Conservation (phyloP, 2,797 vertebrate genomes). For the Moxostoma hubbsi region DNA sequence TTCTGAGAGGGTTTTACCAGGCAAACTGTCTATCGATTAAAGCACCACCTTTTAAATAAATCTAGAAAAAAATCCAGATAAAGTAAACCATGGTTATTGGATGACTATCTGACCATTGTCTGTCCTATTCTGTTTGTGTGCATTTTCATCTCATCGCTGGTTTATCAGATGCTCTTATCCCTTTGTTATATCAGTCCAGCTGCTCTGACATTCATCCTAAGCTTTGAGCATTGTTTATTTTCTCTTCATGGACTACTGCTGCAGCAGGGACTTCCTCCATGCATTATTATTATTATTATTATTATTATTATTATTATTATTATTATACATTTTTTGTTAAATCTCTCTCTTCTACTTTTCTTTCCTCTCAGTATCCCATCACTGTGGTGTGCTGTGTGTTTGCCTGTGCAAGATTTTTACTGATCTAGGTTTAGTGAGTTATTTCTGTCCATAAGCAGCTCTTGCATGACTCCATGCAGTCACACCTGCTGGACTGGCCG, state of each 20-base stretch:
- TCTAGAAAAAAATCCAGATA: too few species aligned
- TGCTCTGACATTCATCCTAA: background rate
- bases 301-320: background rate
- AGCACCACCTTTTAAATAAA: too few species aligned
- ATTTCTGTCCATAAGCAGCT: conserved; percentile 12
- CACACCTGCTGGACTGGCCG: conserved; percentile 10
- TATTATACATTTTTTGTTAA: background rate
- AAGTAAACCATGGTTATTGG: too few species aligned
- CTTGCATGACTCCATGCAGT: conserved; percentile 27
- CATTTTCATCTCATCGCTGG: background rate
- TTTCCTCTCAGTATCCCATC: background rate
- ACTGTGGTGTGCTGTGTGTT: background rate
- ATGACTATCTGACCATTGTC: too few species aligned
- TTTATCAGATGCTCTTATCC: conserved; percentile 5
- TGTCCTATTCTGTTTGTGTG: too few species aligned
- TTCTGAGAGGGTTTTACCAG: too few species aligned
- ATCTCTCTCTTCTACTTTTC: background rate
- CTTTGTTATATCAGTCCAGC: background rate
- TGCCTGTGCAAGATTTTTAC: background rate
- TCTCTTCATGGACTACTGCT: background rate
- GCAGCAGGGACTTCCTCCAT: background rate
- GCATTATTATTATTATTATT: background rate
- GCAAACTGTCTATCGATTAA: too few species aligned
- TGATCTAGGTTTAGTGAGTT: conserved; percentile 10
- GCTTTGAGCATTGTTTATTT: background rate